phyloP scores from a whole-genome alignment of 2,888 invertebrate genomes.

The Heliconius aoede region DNA sequence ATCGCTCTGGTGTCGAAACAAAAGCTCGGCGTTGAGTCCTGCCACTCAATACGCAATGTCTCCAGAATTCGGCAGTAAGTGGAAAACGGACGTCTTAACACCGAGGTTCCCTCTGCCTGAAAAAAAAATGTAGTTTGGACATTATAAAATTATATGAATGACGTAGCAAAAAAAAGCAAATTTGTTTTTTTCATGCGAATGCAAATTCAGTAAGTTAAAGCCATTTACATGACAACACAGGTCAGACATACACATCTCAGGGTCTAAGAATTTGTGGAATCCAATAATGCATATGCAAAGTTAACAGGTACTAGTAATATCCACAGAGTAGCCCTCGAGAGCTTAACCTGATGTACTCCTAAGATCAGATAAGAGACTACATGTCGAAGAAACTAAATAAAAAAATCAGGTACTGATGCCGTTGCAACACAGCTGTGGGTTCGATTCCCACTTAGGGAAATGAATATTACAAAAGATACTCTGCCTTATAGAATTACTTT shows the following conservation, averaged over 20 bases:
- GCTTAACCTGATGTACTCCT: background rate
- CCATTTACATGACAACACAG: slow-evolving; percentile 27
- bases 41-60: no score
- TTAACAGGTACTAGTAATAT: background rate
- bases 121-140: no score
- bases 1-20: no score
- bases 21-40: no score
- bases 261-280: slow-evolving; percentile 21
- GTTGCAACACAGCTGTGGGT: background rate
- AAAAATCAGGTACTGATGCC: background rate
- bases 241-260: background rate
- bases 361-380: background rate
- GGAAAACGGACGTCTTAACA: no score
- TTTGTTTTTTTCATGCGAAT: background rate
- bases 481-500: no score
- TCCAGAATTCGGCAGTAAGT: no score
- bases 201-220: slow-evolving; percentile 5
- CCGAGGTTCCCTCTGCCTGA: no score
- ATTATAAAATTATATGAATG: no score
- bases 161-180: background rate
- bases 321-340: background rate
- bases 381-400: background rate
- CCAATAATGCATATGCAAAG: slow-evolving; percentile 12
- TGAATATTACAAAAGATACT: background rate
- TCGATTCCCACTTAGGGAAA: background rate